phyloP scores from a whole-genome alignment of 2,113 vertebrate genomes.

The Vidua chalybeata region DNA sequence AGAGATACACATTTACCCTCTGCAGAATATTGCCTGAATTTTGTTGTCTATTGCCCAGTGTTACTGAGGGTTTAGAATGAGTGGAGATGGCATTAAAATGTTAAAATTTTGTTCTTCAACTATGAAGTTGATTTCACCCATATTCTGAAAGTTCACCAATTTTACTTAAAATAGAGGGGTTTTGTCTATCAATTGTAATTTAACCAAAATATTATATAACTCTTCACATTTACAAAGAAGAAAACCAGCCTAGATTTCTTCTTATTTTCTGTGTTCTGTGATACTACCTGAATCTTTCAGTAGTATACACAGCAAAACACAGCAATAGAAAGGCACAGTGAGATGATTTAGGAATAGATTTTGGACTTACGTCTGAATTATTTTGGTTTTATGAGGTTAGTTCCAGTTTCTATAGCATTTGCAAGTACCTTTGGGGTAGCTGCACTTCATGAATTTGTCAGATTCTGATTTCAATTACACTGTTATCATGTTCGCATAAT shows the following conservation, averaged over 20 bases:
- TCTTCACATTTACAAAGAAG: neutral
- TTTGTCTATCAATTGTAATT: neutral
- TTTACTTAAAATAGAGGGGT: rapidly evolving
- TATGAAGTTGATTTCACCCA: neutral
- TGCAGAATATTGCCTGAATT: neutral
- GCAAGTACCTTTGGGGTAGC: neutral
- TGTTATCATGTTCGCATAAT: neutral
- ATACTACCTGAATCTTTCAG: neutral
- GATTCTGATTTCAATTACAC: neutral
- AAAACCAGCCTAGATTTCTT: neutral
- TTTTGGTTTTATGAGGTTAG: neutral
- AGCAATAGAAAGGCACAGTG: neutral
- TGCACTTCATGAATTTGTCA: neutral
- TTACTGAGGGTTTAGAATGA: neutral
- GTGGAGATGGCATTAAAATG: neutral
- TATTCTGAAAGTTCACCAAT: neutral
- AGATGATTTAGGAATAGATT: neutral
- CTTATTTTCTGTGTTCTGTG: neutral
- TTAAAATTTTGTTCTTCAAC: neutral
- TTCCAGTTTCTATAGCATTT: neutral
- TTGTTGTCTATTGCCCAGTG: neutral
- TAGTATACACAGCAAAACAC: neutral
- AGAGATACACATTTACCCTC: neutral
- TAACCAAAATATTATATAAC: neutral
- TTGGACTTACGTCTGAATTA: neutral